phyloP scores from a whole-genome alignment of 2,888 invertebrate genomes.

The Phrixothrix hirtus region DNA sequence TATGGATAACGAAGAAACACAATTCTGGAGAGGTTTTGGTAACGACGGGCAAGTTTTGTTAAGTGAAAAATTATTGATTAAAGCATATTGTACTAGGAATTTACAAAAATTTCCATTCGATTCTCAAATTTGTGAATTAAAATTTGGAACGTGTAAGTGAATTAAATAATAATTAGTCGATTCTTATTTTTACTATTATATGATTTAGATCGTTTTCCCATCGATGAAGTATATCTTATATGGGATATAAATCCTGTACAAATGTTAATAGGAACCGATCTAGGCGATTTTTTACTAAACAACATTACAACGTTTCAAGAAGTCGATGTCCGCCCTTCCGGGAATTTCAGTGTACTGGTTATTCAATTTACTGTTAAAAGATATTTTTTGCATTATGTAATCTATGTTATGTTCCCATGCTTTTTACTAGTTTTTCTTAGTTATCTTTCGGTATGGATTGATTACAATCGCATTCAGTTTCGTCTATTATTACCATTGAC shows the following conservation, averaged over 20 bases:
- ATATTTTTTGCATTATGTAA: conserved; percentile 34
- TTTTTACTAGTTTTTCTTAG: conserved; percentile 35
- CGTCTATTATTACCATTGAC: conserved; percentile 19
- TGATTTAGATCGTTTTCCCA: conserved; percentile 44
- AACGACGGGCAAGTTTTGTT: conserved; percentile 42
- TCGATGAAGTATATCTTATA: conserved; percentile 41
- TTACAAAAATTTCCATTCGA: conserved; percentile 44
- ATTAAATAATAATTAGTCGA: too few species aligned
- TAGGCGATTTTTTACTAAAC: conserved; percentile 38
- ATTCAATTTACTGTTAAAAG: conserved; percentile 37
- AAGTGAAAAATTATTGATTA: conserved; percentile 40
- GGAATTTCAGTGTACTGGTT: conserved; percentile 39
- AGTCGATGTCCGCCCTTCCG: conserved; percentile 38
- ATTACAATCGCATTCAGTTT: conserved; percentile 24
- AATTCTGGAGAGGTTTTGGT: conserved; percentile 45
- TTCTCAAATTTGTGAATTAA: conserved; percentile 41
- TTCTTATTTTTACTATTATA: too few species aligned
- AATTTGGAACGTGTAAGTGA: conserved; percentile 45
- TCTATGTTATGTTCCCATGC: conserved; percentile 38
- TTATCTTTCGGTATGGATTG: conserved; percentile 39
- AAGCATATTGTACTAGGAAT: conserved; percentile 37
- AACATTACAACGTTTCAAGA: conserved; percentile 36
- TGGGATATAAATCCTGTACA: conserved; percentile 38
- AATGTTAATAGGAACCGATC: conserved; percentile 22
- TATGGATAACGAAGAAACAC: conserved; percentile 37